Conservation (phyloP, 2,113 vertebrate genomes). For the Alethe castanea region DNA sequence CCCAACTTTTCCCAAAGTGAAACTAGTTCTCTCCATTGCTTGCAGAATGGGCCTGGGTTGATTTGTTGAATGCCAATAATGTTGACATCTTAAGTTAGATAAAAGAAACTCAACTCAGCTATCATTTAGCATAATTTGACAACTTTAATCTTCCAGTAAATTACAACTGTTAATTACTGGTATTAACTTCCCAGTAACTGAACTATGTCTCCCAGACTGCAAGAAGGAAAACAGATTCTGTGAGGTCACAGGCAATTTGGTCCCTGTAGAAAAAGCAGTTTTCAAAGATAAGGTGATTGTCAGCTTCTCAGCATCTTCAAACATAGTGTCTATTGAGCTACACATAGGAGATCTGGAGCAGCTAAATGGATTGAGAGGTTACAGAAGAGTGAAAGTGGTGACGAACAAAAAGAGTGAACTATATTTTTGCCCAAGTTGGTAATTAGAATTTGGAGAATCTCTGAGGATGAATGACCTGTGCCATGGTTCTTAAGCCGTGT, state of each 20-base stretch:
- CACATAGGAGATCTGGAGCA: not conserved
- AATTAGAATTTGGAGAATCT: not conserved
- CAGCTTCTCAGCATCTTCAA: not conserved
- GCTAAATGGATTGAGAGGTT: not conserved
- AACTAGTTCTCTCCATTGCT: not conserved
- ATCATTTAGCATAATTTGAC: conserved; percentile 28
- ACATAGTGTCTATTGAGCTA: not conserved
- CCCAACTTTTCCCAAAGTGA: not conserved
- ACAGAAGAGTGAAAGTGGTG: not conserved
- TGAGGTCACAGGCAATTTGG: not conserved
- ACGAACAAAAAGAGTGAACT: not conserved
- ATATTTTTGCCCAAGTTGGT: not conserved
- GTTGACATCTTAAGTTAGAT: conserved; percentile 8
- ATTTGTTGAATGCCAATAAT: not conserved
- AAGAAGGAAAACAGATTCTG: not conserved
- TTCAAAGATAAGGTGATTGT: not conserved
- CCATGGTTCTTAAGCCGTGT: not conserved
- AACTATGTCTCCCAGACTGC: not conserved
- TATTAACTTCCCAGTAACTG: conserved; percentile 1
- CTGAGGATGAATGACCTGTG: not conserved
- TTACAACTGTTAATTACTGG: not conserved
- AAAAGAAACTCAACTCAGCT: conserved; percentile 8
- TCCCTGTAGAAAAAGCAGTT: not conserved
- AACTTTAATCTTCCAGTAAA: conserved; percentile 31
- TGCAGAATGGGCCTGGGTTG: not conserved